Evolutionary conservation across 2,797 vertebrate species (phyloP).

Genomic region (Sebastes nivosus): DNA sequence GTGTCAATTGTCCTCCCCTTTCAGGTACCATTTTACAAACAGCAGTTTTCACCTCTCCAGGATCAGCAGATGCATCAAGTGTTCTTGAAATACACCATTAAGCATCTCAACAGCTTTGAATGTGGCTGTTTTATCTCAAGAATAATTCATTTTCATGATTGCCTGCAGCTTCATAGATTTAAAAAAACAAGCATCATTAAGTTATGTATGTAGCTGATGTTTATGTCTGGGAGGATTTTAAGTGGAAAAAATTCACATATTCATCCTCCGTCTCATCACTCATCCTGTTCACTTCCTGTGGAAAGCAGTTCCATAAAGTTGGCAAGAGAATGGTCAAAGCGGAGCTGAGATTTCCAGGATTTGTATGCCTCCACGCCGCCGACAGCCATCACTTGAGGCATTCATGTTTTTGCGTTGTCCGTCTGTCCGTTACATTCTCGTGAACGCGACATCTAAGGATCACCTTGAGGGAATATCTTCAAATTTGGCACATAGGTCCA

Average conservation of each 20-base stretch:
- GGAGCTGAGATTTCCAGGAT: not conserved
- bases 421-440: too few species aligned
- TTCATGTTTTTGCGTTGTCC: too few species aligned
- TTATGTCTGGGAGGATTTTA: not conserved
- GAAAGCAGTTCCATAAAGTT: not conserved
- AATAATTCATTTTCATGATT: not conserved
- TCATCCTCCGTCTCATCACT: not conserved
- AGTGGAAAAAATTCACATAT: not conserved
- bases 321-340: not conserved
- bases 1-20: slow-evolving; percentile 6
- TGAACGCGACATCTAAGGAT: accelerated
- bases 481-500: too few species aligned
- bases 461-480: too few species aligned
- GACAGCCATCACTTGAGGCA: not conserved
- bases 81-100: slow-evolving; percentile 9
- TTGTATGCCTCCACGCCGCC: not conserved
- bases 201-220: not conserved
- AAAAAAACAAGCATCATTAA: not conserved
- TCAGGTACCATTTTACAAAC: not conserved
- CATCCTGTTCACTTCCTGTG: not conserved
- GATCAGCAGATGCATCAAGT: slow-evolving; percentile 1
- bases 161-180: not conserved
- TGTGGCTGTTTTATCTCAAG: accelerated
- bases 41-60: not conserved
- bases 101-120: not conserved